Conservation (phyloP, 2,113 vertebrate genomes). For the Gnathonemus echidnorhynchus region DNA sequence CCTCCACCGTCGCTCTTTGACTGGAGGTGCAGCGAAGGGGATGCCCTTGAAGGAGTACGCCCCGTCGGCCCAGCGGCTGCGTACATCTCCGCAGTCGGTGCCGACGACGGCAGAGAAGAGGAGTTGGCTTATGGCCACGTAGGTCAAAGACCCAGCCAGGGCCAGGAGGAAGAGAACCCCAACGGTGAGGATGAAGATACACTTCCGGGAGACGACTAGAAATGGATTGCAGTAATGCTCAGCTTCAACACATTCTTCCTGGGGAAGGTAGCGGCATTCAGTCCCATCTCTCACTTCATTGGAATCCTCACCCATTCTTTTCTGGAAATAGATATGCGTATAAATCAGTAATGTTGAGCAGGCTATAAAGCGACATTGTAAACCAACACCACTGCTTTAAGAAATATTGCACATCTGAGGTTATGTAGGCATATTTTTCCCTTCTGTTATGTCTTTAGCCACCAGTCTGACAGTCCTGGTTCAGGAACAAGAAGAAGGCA, state of each 20-base stretch:
- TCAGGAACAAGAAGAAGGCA: background rate
- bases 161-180: conserved; percentile 45
- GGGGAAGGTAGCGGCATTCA: conserved; percentile 64
- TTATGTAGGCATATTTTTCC: too few relatives aligned
- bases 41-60: conserved; percentile 65
- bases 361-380: too few relatives aligned
- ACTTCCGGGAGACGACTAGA: conserved; percentile 53
- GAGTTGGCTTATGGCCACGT: conserved; percentile 54
- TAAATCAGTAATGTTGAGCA: background rate
- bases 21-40: conserved; percentile 52
- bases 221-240: conserved; percentile 53
- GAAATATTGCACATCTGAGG: too few relatives aligned
- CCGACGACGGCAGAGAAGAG: conserved; percentile 36
- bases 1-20: too few relatives aligned
- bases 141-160: conserved; percentile 55
- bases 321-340: conserved; percentile 18
- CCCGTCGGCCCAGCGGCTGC: conserved; percentile 36
- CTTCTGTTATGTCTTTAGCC: too few relatives aligned
- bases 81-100: conserved; percentile 47
- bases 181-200: conserved; percentile 48
- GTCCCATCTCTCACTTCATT: conserved; percentile 52
- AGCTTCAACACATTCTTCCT: conserved; percentile 55
- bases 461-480: background rate
- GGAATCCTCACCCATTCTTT: conserved; percentile 57
- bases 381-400: too few relatives aligned